Evolutionary conservation across 2,888 invertebrate species (phyloP).

Genomic region (Cryptocephalus moraei): DNA sequence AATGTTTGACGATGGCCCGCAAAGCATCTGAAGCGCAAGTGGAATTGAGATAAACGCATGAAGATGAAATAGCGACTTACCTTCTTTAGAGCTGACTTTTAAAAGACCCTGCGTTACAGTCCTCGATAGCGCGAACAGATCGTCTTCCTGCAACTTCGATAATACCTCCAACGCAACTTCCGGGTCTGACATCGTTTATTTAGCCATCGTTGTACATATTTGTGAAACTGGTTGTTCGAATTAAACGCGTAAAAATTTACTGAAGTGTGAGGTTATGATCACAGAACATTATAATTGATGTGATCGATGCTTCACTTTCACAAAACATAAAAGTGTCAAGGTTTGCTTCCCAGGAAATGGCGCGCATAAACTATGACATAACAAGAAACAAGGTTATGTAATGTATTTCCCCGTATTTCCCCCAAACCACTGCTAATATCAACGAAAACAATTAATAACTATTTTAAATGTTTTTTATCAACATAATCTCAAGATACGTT

Average conservation of each 20-base stretch:
- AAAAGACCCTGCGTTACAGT: slow-evolving; percentile 33
- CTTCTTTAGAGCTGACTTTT: slow-evolving; percentile 24
- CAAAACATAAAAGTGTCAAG: neutral
- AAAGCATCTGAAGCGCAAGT: slow-evolving; percentile 39
- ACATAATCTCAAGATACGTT: too few species aligned
- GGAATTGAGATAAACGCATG: neutral
- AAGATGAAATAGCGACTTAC: slow-evolving; percentile 13
- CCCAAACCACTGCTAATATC: too few species aligned
- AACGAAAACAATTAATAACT: too few species aligned
- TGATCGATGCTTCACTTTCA: neutral
- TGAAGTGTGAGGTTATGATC: neutral
- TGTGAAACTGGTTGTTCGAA: neutral
- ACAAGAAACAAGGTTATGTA: too few species aligned
- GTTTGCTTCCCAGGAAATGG: too few species aligned
- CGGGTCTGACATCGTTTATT: neutral
- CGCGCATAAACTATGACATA: too few species aligned
- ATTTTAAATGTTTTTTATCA: too few species aligned
- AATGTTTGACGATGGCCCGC: slow-evolving; percentile 41
- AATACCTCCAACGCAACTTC: slow-evolving; percentile 13
- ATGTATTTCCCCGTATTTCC: too few species aligned
- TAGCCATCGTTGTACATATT: neutral
- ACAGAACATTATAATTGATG: neutral
- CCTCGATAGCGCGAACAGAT: slow-evolving; percentile 23
- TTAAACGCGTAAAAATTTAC: neutral
- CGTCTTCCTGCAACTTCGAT: slow-evolving; percentile 22